Base-by-base conservation (phyloP, 2,888 invertebrate species). In the Pogonocherus hispidulus region DNA sequence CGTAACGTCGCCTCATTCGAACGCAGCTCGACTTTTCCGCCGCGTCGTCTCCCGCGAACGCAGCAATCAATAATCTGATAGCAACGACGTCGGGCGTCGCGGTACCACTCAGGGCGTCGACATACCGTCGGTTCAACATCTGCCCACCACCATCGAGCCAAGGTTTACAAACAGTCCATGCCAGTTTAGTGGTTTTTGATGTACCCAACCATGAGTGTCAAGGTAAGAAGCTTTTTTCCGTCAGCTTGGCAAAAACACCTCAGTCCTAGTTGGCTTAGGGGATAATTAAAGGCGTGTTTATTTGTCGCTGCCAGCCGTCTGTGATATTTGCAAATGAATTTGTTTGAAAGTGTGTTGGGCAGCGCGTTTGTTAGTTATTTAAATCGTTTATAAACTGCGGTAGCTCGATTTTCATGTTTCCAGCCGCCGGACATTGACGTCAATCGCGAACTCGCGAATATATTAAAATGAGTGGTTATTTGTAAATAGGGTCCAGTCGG, bases 61-160 rank as follows among this genome's bases (percentile, higher is more conserved):
- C 23, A 32, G 59, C 59, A 51, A 62, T 62, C 62, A 51, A 62
- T 62, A 62, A 14, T 44, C 18, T 16, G 59, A 59, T 46, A 46
- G n/a, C n/a, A n/a, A n/a, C n/a, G n/a, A n/a, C n/a, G n/a, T n/a
- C n/a, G n/a, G n/a, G n/a, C n/a, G n/a, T n/a, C n/a, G n/a, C n/a
- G n/a, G n/a, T n/a, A n/a, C n/a, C n/a, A n/a, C 74, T 71, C 76
- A 75, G 78, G 78, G 79, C 79, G 79, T 79, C 79, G 77, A 73
- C 79, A 66, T 65, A 54, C 47, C 52, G 68, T 65, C 69, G 54
- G 16, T 57, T 51, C 44, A 56, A 18, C 52, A 62, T 37, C 62
- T 56, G 60, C 56, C 41, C 46, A 23, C 41, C 47, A 37, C 32
- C 49, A 60, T 49, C 23, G 14, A 11, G 52, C 16, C 14, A 14